phyloP scores from a whole-genome alignment of 2,797 vertebrate species.

The Gymnodraco acuticeps region DNA sequence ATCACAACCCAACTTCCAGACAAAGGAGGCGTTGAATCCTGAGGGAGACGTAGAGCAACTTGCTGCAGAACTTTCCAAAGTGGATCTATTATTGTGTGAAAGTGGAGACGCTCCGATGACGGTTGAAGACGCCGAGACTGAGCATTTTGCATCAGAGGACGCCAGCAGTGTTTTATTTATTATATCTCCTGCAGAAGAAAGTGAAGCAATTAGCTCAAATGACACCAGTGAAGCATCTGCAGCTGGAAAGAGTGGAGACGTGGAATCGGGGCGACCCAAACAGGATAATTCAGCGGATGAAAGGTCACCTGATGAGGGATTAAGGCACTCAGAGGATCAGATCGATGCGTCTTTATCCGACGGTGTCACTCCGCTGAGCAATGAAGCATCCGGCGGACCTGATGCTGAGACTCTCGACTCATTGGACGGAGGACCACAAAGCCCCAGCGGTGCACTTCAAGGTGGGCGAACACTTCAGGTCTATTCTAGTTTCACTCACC shows the following conservation, averaged over 20 bases:
- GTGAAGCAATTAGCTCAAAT: background rate
- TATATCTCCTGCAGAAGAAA: background rate
- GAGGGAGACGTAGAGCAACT: constrained; percentile 44
- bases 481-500: constrained; percentile 42
- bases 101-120: background rate
- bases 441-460: constrained; percentile 20
- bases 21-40: constrained; percentile 47
- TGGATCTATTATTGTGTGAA: constrained; percentile 34
- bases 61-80: constrained; percentile 38
- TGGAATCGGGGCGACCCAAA: constrained; percentile 3
- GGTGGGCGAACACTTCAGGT: constrained; percentile 62
- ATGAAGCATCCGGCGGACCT: constrained; percentile 16
- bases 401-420: constrained; percentile 4
- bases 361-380: background rate
- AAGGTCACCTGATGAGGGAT: constrained; percentile 33
- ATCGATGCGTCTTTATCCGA: constrained; percentile 11
- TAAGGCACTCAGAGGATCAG: constrained; percentile 26
- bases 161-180: background rate
- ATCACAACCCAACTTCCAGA: constrained; percentile 39
- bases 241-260: constrained; percentile 27
- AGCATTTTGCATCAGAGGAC: constrained; percentile 40
- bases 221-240: constrained; percentile 34
- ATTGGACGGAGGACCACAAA: constrained; percentile 41
- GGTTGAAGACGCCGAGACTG: constrained; percentile 23
- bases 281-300: constrained; percentile 33